Conservation (phyloP, 2,888 invertebrate genomes). For the Callosobruchus maculatus region DNA sequence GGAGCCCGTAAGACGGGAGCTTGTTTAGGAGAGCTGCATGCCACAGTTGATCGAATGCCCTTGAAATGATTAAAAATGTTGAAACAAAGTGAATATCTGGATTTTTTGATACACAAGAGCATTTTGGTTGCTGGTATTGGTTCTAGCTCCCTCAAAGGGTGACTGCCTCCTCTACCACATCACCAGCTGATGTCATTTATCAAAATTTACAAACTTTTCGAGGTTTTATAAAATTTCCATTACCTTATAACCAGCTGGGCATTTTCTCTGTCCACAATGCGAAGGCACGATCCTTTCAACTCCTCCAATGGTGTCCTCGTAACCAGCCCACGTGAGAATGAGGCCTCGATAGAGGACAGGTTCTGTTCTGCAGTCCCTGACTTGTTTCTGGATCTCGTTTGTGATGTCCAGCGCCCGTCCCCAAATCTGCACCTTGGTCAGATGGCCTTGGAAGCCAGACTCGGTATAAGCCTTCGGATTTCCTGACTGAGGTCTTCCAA, state of each 20-base stretch:
- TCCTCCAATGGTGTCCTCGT: slow-evolving; percentile 82
- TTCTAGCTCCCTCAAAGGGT: too few species aligned
- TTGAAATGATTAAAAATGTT: too few species aligned
- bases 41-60: too few species aligned
- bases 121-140: too few species aligned
- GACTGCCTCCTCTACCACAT: too few species aligned
- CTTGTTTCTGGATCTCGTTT: slow-evolving; percentile 90
- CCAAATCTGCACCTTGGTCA: slow-evolving; percentile 95
- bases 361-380: slow-evolving; percentile 86
- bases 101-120: too few species aligned
- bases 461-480: slow-evolving; percentile 80
- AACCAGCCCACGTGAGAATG: slow-evolving; percentile 90
- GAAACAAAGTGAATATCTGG: too few species aligned
- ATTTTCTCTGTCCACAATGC: slow-evolving; percentile 84
- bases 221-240: too few species aligned
- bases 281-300: slow-evolving; percentile 90
- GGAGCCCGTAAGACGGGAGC: too few species aligned
- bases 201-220: too few species aligned
- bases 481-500: slow-evolving; percentile 84
- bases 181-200: too few species aligned
- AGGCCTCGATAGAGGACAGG: slow-evolving; percentile 84
- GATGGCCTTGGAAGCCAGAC: slow-evolving; percentile 90
- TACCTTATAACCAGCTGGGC: slow-evolving; percentile 76
- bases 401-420: slow-evolving; percentile 86
- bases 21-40: too few species aligned